Evolutionary conservation across 2,797 vertebrate species (phyloP).

Genomic region (Pipistrellus nathusii): DNA sequence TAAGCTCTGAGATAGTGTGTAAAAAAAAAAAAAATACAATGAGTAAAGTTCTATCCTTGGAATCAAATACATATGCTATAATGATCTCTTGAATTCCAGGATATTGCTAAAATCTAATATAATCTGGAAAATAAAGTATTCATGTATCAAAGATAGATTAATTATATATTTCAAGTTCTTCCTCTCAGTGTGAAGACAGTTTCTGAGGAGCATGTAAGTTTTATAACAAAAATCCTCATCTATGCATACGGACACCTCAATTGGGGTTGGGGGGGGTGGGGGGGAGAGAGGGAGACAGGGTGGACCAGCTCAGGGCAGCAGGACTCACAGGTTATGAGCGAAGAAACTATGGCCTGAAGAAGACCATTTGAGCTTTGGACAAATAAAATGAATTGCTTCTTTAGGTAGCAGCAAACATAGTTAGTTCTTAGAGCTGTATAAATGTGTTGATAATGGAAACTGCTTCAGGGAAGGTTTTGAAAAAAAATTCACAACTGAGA

Average conservation of each 20-base stretch:
- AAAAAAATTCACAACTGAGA: constrained; percentile 35
- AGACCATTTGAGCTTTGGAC: not conserved
- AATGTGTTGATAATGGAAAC: constrained; percentile 48
- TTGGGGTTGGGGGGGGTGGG: no score
- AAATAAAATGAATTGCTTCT: not conserved
- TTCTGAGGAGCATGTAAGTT: not conserved
- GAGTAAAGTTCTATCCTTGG: not conserved
- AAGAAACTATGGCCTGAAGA: not conserved
- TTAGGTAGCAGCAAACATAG: not conserved
- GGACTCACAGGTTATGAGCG: not conserved
- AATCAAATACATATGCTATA: not conserved
- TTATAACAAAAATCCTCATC: not conserved
- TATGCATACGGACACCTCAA: not conserved
- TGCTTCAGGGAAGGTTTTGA: not conserved
- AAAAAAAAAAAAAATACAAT: not conserved
- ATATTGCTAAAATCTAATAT: not conserved
- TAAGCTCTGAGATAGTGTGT: not conserved
- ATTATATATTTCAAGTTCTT: constrained; percentile 5
- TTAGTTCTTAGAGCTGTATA: constrained; percentile 17
- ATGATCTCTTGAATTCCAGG: not conserved
- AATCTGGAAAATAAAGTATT: constrained; percentile 8
- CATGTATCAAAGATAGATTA: not conserved
- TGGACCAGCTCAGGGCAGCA: not conserved
- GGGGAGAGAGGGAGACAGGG: no score
- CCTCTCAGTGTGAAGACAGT: not conserved